Base-by-base conservation (phyloP, 2,888 invertebrate species). In the Hydraecia micacea region DNA sequence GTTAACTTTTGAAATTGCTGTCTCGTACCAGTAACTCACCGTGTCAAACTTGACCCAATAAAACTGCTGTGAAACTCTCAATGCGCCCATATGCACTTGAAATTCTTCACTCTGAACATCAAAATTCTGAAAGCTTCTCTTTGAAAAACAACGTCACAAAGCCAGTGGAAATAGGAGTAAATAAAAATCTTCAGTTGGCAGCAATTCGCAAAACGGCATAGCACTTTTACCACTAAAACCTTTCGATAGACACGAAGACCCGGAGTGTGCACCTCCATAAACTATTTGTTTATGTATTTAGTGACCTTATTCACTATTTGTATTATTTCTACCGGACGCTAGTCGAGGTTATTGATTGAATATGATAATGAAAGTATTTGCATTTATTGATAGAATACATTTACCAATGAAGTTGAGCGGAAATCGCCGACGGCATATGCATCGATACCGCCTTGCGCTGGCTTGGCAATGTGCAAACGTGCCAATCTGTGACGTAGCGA, bases 321-420 rank as follows among this genome's bases (percentile, higher is more conserved):
- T 72, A 67, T 71, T 77, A 75, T 75, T 73, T 67, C 28, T 75
- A 79, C 69, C 77, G 80, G 77, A 79, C 69, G 80, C 74, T 77
- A 72, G 77, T 77, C 77, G 77, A 77, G 77, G 79, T 71, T 79
- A 79, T 83, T 83, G 75, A 79, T 83, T 83, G 75, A 88, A 85
- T 88, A 88, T 87, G 85, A 77, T 87, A 88, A 81, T 80, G 46
- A 65, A 69, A 67, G 5, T 72, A 87, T 87, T 87, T 81, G 88
- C 87, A 87, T 87, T 74, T 82, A 87, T 80, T 78, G 81, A 82
- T 84, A 84, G 81, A 78, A 80, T 83, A 80, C 83, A 72, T 80
- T 83, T 83, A 87, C 73, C 83, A 73, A 83, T 81, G 73, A 76
- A 88, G 65, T 85, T 87, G 79, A 81, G 71, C 87, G 86, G 87